Percentiles rank a stretch among this genome's conserved stretches.
Evolutionary conservation across 1,140 invertebrate species (phyloP).

Genomic region (Nasonia vitripennis): DNA sequence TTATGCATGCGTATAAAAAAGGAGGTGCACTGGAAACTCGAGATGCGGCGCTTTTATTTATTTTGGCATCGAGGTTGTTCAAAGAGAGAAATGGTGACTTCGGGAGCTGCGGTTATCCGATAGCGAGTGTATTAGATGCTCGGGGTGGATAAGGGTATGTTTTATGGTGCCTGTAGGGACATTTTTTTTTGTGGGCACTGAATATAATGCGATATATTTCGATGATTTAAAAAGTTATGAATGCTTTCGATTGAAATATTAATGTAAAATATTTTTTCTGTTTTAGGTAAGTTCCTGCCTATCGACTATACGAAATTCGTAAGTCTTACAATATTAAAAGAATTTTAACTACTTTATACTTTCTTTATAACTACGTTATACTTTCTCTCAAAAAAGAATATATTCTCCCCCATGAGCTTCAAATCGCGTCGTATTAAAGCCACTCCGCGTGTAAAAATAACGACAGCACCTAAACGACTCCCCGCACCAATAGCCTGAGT

Average conservation of each 20-base stretch:
- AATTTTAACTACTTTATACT: too few relatives aligned
- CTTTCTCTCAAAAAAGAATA: too few relatives aligned
- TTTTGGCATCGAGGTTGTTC: not conserved
- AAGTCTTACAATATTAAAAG: too few relatives aligned
- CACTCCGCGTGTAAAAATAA: not conserved
- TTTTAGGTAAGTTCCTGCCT: conserved; percentile 22
- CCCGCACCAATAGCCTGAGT: too few relatives aligned
- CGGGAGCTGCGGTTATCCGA: not conserved
- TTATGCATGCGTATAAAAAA: not conserved
- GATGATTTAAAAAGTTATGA: too few relatives aligned
- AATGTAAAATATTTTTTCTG: not conserved
- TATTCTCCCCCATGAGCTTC: too few relatives aligned
- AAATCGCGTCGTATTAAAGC: too few relatives aligned
- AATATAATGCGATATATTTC: too few relatives aligned
- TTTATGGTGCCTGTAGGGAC: not conserved
- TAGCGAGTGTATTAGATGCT: not conserved
- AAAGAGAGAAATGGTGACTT: too few relatives aligned
- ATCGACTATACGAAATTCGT: not conserved
- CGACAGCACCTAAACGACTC: too few relatives aligned
- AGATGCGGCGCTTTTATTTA: not conserved
- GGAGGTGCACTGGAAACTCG: not conserved
- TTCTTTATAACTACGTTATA: too few relatives aligned
- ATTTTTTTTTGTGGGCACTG: too few relatives aligned
- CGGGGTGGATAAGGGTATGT: not conserved
- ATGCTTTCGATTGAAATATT: not conserved